Evolutionary conservation across 2,797 vertebrate species (phyloP).

Genomic region (Iguana delicatissima): DNA sequence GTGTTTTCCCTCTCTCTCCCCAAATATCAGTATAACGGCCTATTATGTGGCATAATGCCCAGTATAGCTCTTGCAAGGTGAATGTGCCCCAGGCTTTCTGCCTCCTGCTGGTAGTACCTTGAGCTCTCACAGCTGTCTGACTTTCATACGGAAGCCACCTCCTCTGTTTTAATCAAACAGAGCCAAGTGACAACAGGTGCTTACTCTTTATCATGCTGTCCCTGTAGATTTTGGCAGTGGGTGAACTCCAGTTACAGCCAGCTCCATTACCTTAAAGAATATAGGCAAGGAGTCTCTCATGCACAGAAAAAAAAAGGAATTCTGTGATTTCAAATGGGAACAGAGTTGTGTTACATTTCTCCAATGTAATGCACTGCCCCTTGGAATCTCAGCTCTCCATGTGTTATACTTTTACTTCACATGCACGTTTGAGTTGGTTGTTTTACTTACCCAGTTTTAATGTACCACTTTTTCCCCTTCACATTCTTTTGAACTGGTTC

Average conservation of each 20-base stretch:
- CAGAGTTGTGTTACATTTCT: neutral
- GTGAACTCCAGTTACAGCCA: neutral
- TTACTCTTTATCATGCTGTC: neutral
- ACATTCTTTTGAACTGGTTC: neutral
- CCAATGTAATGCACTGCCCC: neutral
- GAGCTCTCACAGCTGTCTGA: neutral
- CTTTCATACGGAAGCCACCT: neutral
- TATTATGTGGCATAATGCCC: neutral
- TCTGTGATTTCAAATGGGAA: neutral
- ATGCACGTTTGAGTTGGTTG: neutral
- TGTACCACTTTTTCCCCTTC: neutral
- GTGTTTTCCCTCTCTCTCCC: neutral
- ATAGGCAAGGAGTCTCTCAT: neutral
- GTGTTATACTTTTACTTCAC: neutral
- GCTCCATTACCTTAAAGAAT: neutral
- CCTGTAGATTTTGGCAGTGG: neutral
- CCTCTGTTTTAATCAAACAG: neutral
- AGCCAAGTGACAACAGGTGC: conserved; percentile 4
- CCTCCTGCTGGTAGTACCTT: neutral
- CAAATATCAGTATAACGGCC: neutral
- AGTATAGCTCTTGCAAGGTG: neutral
- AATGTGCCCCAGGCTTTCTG: neutral
- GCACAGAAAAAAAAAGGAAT: neutral
- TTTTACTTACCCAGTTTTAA: neutral
- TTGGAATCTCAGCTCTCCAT: neutral